These are phyloP conservation scores for Pogonocherus hispidulus DNA, from an alignment of 2,888 invertebrate species.

Conservation along the genomic window DNA sequence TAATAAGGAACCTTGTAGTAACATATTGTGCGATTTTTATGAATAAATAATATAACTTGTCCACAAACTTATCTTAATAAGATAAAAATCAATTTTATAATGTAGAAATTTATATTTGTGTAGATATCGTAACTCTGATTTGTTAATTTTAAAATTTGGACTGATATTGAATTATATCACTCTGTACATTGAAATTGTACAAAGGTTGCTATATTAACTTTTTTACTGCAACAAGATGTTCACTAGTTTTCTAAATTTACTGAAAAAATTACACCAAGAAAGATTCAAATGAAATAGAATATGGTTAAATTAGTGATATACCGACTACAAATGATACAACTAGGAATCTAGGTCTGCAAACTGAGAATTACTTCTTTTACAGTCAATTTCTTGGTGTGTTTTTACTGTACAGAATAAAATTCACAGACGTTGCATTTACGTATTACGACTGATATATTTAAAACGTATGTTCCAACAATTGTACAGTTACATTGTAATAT, in stretches of 20 bases:
- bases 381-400: slow-evolving; percentile 32
- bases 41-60: not conserved
- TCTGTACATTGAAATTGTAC: slow-evolving; percentile 61
- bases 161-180: slow-evolving; percentile 52
- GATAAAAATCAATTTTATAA: slow-evolving; percentile 51
- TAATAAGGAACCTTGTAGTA: not conserved
- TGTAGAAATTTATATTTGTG: slow-evolving; percentile 54
- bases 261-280: slow-evolving; percentile 27
- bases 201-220: slow-evolving; percentile 51
- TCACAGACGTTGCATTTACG: slow-evolving; percentile 53
- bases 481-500: slow-evolving; percentile 67
- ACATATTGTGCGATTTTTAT: slow-evolving; percentile 16
- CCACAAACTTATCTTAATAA: not conserved
- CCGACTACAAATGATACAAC: not conserved
- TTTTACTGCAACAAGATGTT: slow-evolving; percentile 32
- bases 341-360: not conserved
- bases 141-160: slow-evolving; percentile 32
- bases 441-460: slow-evolving; percentile 56
- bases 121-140: slow-evolving; percentile 28
- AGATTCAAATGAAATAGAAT: not conserved
- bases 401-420: slow-evolving; percentile 37
- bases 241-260: slow-evolving; percentile 29
- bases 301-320: not conserved
- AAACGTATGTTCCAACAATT: slow-evolving; percentile 60
- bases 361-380: not conserved